Base-by-base conservation (phyloP, 2,888 invertebrate genomes). In the Zygogramma bicolorata region DNA sequence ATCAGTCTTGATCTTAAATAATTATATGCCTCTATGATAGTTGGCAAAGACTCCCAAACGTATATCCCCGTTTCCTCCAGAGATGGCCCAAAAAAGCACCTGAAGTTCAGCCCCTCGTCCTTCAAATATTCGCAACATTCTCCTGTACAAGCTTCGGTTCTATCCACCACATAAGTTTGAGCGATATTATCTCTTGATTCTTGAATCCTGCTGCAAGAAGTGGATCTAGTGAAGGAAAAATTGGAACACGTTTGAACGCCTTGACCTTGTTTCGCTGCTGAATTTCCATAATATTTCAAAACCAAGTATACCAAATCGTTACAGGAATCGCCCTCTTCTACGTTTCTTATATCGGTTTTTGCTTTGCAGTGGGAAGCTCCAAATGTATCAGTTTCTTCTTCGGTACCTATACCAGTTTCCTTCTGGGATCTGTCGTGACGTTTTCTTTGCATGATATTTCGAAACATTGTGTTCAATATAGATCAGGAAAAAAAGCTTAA, bases 261-360 rank as follows among this genome's bases (percentile, higher is more conserved):
- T 22, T 22, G 20, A 15, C 20, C 22, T 20, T 13, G 4, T 61
- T 18, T 34, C 1, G 20, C 22, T 4, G 20, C 4, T n/a, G 53
- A 61, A 29, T 38, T n/a, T 49, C 62, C 62, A 38, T 65, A 69
- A 27, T 63, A 57, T 65, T 65, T 65, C 34, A 69, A 6, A 46
- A 69, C 63, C 13, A 69, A 42, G 42, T 53, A 46, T 7, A 63
- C 27, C 8, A 69, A 29, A 27, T 69, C 68, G n/a, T 18, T 40
- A 40, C 61, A 61, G 20, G 61, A 61, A 3, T 40, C 61, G 22
- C 20, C 27, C 15, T 25, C 40, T 18, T 40, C 20, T n/a, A 29
- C 10, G 53, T 10, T 5, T 22, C 5, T 22, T 53, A 25, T 25
- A 10, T 25, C 22, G 22, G 13, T 6, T 25, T 53, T 53, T 22